These are phyloP conservation scores for Muscidifurax raptorellus DNA, from an alignment of 1,140 invertebrate species.

Conservation along the genomic window DNA sequence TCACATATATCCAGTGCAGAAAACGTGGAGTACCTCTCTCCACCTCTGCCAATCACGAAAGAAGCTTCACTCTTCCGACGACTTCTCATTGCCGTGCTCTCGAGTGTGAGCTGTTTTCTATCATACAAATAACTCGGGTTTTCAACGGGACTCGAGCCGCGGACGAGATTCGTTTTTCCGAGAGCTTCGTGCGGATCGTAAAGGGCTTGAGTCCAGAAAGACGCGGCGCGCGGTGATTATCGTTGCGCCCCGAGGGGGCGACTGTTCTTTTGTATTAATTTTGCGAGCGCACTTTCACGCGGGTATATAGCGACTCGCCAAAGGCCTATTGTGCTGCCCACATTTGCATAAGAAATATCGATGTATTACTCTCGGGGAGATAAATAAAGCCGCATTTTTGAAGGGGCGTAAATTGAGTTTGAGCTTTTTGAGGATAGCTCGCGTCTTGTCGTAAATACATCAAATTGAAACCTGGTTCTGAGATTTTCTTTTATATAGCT, in stretches of 20 bases:
- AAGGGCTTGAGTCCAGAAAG: neutral
- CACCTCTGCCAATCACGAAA: no score
- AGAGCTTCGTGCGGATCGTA: neutral
- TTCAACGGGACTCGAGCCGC: neutral
- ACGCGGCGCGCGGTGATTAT: neutral
- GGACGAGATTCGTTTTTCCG: neutral
- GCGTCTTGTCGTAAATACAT: conserved; percentile 31
- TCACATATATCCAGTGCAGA: no score
- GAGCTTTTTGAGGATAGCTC: conserved; percentile 20
- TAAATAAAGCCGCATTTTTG: conserved; percentile 36
- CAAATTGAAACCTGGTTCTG: neutral
- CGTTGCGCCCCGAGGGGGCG: neutral
- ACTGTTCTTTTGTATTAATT: conserved; percentile 29
- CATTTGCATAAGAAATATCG: conserved; percentile 33
- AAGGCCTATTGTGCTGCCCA: neutral
- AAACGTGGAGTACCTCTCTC: no score
- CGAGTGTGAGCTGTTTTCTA: neutral
- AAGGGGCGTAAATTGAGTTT: conserved; percentile 11
- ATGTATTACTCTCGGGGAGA: neutral
- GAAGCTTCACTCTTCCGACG: no score
- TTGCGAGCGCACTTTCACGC: conserved; percentile 7
- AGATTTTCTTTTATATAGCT: neutral
- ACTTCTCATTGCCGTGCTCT: neutral
- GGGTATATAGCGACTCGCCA: neutral
- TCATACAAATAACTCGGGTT: neutral